A percentile compares a stretch with the other conserved stretches of the same genome.
Evolutionary conservation across 1,140 invertebrate species (phyloP).

Genomic region (Elymnias hypermnestra): DNA sequence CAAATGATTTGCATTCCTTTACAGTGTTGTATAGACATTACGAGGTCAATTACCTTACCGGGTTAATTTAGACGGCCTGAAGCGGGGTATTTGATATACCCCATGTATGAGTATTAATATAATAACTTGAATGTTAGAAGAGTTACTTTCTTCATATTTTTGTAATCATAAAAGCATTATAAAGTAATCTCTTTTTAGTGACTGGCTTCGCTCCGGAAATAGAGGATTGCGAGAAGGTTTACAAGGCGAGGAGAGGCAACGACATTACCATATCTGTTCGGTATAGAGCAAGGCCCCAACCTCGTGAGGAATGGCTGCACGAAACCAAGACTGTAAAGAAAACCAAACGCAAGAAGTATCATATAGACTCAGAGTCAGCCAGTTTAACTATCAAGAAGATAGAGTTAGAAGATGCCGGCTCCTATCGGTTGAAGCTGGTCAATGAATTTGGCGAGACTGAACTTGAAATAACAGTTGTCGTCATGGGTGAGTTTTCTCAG

Average conservation of each 20-base stretch:
- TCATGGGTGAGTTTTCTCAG: constrained; percentile 79
- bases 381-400: constrained; percentile 85
- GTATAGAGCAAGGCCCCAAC: constrained; percentile 80
- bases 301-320: constrained; percentile 84
- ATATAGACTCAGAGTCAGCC: constrained; percentile 81
- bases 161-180: too few relatives aligned
- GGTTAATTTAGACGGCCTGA: too few relatives aligned
- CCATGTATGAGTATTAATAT: too few relatives aligned
- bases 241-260: constrained; percentile 82
- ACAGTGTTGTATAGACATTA: too few relatives aligned
- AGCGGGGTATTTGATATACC: too few relatives aligned
- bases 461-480: constrained; percentile 80
- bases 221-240: constrained; percentile 78
- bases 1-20: too few relatives aligned
- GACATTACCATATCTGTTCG: constrained; percentile 84
- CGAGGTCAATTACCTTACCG: too few relatives aligned
- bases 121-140: too few relatives aligned
- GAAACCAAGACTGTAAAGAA: constrained; percentile 81
- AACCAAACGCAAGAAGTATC: constrained; percentile 77
- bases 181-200: too few relatives aligned
- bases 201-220: constrained; percentile 79
- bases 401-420: constrained; percentile 83
- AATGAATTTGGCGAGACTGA: constrained; percentile 85
- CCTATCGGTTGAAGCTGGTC: constrained; percentile 82
- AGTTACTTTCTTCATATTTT: too few relatives aligned